Percentiles rank a stretch among this genome's conserved stretches.
Evolutionary conservation across 30 jellyfish, hydroid and myxozoan genomes (phyloP).

Genomic region (Chironex yamaguchii): DNA sequence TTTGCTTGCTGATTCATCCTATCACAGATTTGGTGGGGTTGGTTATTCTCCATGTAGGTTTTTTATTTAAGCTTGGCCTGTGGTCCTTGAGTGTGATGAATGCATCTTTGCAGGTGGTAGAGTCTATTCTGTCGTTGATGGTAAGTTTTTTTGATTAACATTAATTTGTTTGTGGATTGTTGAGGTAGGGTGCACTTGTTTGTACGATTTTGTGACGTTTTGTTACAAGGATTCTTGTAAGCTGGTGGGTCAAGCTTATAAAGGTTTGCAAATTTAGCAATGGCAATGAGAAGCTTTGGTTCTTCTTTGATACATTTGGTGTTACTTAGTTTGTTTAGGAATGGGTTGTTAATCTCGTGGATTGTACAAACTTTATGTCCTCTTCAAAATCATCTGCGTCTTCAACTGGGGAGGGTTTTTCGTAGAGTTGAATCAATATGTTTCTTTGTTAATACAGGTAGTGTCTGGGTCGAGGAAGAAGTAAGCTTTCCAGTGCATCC

Average conservation of each 20-base stretch:
- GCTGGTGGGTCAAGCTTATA: background rate
- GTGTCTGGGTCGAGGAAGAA: too few relatives aligned
- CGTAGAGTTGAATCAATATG: constrained; percentile 26
- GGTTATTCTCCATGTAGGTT: constrained; percentile 2
- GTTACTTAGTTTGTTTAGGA: constrained; percentile 21
- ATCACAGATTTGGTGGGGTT: constrained; percentile 71
- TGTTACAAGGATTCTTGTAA: constrained; percentile 9
- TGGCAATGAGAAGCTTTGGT: constrained; percentile 3
- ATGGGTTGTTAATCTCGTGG: background rate
- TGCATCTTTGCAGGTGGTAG: constrained; percentile 4
- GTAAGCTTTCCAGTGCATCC: constrained; percentile 80
- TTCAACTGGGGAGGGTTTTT: constrained; percentile 53
- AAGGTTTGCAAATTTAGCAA: constrained; percentile 49
- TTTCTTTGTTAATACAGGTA: background rate
- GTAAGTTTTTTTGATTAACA: background rate
- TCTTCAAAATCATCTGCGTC: constrained; percentile 21
- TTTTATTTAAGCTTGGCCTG: constrained; percentile 49
- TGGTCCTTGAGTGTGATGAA: constrained; percentile 62
- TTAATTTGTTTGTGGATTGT: constrained; percentile 2
- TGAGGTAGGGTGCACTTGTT: background rate
- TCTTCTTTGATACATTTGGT: background rate
- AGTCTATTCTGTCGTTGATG: constrained; percentile 27
- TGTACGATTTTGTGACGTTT: constrained; percentile 25
- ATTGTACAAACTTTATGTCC: constrained; percentile 29
- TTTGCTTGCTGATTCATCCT: constrained; percentile 58